Evolutionary conservation across 2,888 invertebrate species (phyloP).

Genomic region (Chymomyza procnemis): DNA sequence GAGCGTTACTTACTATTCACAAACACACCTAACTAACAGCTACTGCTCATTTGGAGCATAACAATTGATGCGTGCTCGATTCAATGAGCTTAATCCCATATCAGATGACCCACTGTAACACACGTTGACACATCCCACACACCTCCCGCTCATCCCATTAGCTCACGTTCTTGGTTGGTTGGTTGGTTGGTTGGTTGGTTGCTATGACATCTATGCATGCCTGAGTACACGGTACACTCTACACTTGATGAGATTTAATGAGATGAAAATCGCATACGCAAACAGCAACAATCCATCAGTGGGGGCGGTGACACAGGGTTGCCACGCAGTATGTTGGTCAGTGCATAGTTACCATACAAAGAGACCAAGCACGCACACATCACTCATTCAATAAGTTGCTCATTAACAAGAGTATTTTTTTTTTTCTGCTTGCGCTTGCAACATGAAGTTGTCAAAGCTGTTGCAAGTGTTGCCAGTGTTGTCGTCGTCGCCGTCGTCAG

Average conservation of each 20-base stretch:
- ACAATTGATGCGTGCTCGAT: neutral
- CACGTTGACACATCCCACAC: neutral
- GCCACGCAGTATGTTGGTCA: neutral
- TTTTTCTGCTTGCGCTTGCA: neutral
- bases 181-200: too few relatives aligned
- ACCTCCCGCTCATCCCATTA: too few relatives aligned
- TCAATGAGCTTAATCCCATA: neutral
- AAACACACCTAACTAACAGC: conserved; percentile 14
- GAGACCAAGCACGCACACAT: conserved; percentile 23
- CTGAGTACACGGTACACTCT: neutral
- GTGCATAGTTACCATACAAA: neutral
- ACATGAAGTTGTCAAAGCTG: neutral
- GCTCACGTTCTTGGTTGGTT: neutral
- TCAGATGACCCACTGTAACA: neutral
- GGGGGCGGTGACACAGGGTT: neutral
- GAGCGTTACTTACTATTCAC: neutral
- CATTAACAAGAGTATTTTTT: conserved; percentile 36
- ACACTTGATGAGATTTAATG: neutral
- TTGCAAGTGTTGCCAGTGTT: neutral
- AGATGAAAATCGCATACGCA: neutral
- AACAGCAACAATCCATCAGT: neutral
- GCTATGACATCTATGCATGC: neutral
- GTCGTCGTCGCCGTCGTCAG: too few relatives aligned
- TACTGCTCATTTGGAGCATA: neutral
- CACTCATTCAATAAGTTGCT: conserved; percentile 43